These are phyloP conservation scores for Actinia tenebrosa DNA, from an alignment of 64 coral and sea anemone genomes.

Conservation along the genomic window DNA sequence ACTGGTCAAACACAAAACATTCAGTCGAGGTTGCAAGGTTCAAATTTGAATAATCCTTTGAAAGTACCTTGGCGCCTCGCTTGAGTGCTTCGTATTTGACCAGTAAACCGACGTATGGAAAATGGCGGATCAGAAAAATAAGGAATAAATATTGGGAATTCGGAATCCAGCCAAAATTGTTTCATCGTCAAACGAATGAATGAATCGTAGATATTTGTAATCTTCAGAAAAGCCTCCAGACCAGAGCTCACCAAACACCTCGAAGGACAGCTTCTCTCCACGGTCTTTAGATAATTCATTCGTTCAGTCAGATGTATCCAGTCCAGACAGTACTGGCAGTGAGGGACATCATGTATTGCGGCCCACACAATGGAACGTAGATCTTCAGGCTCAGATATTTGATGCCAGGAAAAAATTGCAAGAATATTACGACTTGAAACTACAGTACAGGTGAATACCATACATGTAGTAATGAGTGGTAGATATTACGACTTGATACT, in stretches of 20 bases:
- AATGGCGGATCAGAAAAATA: no score
- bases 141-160: no score
- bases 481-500: no score
- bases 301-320: neutral
- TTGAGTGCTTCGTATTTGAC: no score
- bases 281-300: neutral
- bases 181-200: no score
- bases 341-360: no score
- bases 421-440: conserved; percentile 44
- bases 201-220: neutral
- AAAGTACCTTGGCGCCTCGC: no score
- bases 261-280: neutral
- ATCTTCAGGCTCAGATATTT: conserved; percentile 33
- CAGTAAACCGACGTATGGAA: no score
- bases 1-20: no score
- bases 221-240: neutral
- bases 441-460: conserved; percentile 33
- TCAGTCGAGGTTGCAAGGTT: no score
- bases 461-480: neutral
- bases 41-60: no score
- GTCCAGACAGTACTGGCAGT: neutral
- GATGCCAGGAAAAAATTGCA: conserved; percentile 32
- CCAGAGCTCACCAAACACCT: neutral
- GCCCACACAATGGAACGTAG: neutral
- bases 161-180: neutral